Base-by-base conservation (phyloP, 2,797 vertebrate genomes). In the Loris lydekkerianus region DNA sequence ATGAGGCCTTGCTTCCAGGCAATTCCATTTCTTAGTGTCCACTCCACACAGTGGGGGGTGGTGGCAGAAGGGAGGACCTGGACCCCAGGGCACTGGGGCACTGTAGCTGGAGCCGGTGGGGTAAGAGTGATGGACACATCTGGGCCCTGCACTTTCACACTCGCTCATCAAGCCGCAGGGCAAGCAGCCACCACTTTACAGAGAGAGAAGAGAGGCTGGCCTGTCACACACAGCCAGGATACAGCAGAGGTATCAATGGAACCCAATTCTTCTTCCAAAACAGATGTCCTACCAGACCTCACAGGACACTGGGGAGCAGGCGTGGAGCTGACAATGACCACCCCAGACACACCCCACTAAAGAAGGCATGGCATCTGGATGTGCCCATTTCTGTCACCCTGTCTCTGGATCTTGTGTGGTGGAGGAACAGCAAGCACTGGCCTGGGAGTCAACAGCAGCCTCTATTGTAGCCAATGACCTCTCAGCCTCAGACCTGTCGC, bases 1-100 rank as follows among this genome's bases (percentile, higher is more conserved):
- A 97, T 96, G 94, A 97, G 97, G 92, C 97, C 97, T 78, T 27
- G 82, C 82, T 90, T 95, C 90, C 93, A 97, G 91, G 92, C 95
- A 96, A 95, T 95, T 94, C 96, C 40, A 29, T 23, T 29, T 75
- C 80, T 29, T 2, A 58, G 93, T 60, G 72, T 40, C 61, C 10
- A 40, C 29, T 83, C 95, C 18, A 0, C 0, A 27, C 25, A 60
- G 88, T 1, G 2, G 53, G 2, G 2, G 1, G n/a, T 31, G 49
- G 0, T 1, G 60, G 11, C 8, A 15, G 60, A 13, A 49, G 61
- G 72, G 34, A 46, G 9, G 49, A 2, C 37, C 43, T 8, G 1
- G 53, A 27, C 40, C 53, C 69, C 6, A 5, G 31, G 46, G 56
- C 4, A 49, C 49, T 49, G 49, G 14, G 49, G 49, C 53, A 5